phyloP scores from a whole-genome alignment of 2,888 invertebrate genomes.

The Eupithecia dodoneata region DNA sequence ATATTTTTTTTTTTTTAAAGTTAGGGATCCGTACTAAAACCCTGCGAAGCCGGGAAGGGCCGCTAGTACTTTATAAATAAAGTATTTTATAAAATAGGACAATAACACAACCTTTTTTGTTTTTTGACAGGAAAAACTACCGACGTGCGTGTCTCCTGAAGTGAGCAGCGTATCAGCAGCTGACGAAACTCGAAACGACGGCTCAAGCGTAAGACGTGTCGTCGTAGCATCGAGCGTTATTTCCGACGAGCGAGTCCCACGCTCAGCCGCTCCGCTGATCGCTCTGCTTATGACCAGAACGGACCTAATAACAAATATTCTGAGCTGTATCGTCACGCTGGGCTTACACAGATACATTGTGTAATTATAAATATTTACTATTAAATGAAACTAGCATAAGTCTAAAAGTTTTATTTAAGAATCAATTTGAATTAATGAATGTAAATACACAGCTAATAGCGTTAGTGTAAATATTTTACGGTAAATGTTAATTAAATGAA shows the following conservation, averaged over 20 bases:
- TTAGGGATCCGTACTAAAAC: too few species aligned
- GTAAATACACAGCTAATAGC: slow-evolving; percentile 50
- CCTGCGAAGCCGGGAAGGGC: too few species aligned
- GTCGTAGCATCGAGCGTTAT: slow-evolving; percentile 88
- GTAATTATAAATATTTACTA: slow-evolving; percentile 39
- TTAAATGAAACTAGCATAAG: slow-evolving; percentile 13
- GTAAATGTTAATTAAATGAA: slow-evolving; percentile 53
- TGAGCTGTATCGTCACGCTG: slow-evolving; percentile 47
- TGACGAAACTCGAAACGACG: slow-evolving; percentile 69
- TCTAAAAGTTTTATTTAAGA: slow-evolving; percentile 14
- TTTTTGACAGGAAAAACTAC: slow-evolving; percentile 59
- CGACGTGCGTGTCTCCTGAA: slow-evolving; percentile 82
- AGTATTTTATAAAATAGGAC: not conserved
- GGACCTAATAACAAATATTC: slow-evolving; percentile 50
- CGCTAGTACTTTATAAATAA: too few species aligned
- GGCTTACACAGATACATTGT: slow-evolving; percentile 46
- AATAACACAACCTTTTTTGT: not conserved
- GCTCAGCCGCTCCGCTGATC: slow-evolving; percentile 62
- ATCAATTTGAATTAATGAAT: slow-evolving; percentile 26
- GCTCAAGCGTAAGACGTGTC: slow-evolving; percentile 80
- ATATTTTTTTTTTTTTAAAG: too few species aligned
- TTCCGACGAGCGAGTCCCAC: slow-evolving; percentile 82
- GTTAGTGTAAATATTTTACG: slow-evolving; percentile 53
- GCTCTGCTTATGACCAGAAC: slow-evolving; percentile 50
- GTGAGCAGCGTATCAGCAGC: slow-evolving; percentile 74